Base-by-base conservation (phyloP, 2,888 invertebrate genomes). In the Trachelus stipa region DNA sequence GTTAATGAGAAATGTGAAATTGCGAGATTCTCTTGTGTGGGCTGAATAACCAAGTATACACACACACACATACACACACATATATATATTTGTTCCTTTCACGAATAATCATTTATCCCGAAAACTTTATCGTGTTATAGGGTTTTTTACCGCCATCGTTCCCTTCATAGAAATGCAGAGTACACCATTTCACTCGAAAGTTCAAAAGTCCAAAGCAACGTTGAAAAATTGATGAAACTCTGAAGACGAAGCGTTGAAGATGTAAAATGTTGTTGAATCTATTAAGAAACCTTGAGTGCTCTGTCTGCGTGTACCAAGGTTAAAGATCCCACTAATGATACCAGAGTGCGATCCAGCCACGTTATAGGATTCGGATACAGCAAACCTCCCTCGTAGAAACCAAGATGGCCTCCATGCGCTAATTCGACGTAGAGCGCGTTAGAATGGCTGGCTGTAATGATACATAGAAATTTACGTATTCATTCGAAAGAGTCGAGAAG, bases 341-440 rank as follows among this genome's bases (percentile, higher is more conserved):
- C 96, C n/a, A 98, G 92, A 0, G 97, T 95, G 73, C 97, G 94
- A 92, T 98, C 98, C 80, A 98, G 92, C 98, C 98, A 98, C 79
- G 98, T 98, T 79, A 98, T 96, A 0, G 97, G 96, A 89, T 97
- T 96, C 0, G 98, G 98, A 91, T 97, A 96, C 1, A 98, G 89
- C 35, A 96, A 92, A 31, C 97, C 97, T 12, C 98, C 98, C 92
- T 98, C 98, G 91, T 98, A 98, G 92, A 97, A 98, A 33, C 98
- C 98, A 83, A 98, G 93, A 92, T 98, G 98, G 4, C 98, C 98
- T 15, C 98, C 98, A 90, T 98, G 98, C 12, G 97, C 95, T 34
- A 97, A 92, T 90, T 97, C 96, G 77, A 98, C 92, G 88, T 95
- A 97, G 85, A 97, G 93, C 4, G 94, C 93, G 85, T 95, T 95